Evolutionary conservation across 2,113 vertebrate species (phyloP), one percentile per base, ranked within the genome.

Genomic region (Lanius ludovicianus): DNA sequence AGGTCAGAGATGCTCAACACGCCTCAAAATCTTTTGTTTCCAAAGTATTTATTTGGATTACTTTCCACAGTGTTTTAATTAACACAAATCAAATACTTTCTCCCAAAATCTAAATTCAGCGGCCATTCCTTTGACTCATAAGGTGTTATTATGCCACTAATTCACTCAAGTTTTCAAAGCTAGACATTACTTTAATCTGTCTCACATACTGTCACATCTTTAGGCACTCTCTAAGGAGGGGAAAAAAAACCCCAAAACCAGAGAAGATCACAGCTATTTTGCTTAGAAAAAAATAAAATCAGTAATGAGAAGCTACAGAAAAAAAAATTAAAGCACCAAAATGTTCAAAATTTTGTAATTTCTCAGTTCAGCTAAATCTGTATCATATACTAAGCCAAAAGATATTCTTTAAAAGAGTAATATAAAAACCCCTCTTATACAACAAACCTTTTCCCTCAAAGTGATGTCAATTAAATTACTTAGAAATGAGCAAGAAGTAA

Each of bases 401-500:
- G 12, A 52, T 42, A 94, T 31, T 90, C 47, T 91, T 87, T 78
- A 57, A 69, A 49, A 87, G 35, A 89, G 39, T 64, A 73, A 52
- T 62, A 33, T 64, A 84, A 91, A 87, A 73, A 20, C 1, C 2
- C 2, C 7, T 70, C 83, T 67, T 76, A 56, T 19, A 77, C 13
- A 87, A 92, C 41, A 90, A 95, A 70, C 37, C 42, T 53, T 64
- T 70, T 44, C 57, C 79, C 82, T 71, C 70, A 62, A 83, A 89
- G 84, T 89, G 73, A 94, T 35, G 91, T 95, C 94, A 97, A 95
- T 96, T 95, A 94, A 95, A 95, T 96, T 87, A 93, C 84, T 93
- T 30, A 65, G 86, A 94, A 97, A 91, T 1, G 39, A 96, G 35
- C 37, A 93, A 94, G 93, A 87, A 96, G 87, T 92, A 95, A 94